Evolutionary conservation across 2,888 invertebrate genomes (phyloP), one percentile per base, ranked within the genome.

Genomic region (Boloria selene): DNA sequence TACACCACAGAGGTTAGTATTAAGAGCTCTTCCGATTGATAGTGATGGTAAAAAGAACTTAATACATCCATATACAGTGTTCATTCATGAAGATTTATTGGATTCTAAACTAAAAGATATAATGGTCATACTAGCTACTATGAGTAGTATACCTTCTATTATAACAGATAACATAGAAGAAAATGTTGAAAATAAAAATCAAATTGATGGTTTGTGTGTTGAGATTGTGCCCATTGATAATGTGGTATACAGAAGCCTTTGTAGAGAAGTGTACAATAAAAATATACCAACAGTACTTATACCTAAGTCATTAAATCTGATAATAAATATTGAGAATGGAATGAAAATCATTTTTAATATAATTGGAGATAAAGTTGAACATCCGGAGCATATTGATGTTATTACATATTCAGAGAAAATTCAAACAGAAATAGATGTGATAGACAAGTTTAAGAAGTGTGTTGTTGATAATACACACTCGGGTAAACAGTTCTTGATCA

Each of bases 291-390:
- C 90, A 70, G 84, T 94, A 26, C 93, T 94, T 64, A 86, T 94
- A 67, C 90, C 94, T 56, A 86, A 92, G 64, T 84, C 91, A 50
- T 81, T 95, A 61, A 93, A 93, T 76, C 77, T 86, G 16, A 92
- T 93, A 70, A 86, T 95, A 54, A 90, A 90, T 71, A 76, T 94
- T 67, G 90, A 92, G 50, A 86, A 92, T 68, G 95, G 95, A 13
- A 86, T 88, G 55, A 94, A 93, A 84, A 85, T 94, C 5, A 83
- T 92, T 47, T 80, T 95, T 26, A 91, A 90, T 49, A 78, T 88
- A 56, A 79, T 91, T 5, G 84, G 86, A 0, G 81, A 82, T 60
- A 76, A 74, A n/a, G 76, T 87, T 3, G 82, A 84, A 3, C 83
- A 86, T 69, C 88, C 89, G 0, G 85, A 88, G 50, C 88, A 93